phyloP scores from a whole-genome alignment of 2,797 vertebrate species.

The Falco peregrinus region DNA sequence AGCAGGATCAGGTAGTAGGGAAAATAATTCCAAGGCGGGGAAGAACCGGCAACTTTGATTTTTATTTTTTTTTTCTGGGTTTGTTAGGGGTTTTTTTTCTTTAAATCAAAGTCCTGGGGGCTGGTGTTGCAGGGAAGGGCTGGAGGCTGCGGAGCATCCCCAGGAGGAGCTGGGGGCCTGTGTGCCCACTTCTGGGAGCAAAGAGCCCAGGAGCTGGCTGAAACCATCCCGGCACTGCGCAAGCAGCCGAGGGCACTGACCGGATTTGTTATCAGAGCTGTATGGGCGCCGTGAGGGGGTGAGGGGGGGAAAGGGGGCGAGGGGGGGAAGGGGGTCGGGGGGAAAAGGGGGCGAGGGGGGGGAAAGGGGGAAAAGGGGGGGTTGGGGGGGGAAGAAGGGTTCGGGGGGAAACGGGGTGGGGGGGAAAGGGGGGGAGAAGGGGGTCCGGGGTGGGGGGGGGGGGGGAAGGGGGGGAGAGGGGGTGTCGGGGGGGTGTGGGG shows the following conservation, averaged over 20 bases:
- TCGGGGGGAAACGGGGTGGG: no score
- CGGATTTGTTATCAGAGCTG: not conserved
- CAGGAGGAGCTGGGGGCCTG: not conserved
- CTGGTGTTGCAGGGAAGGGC: not conserved
- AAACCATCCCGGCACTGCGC: not conserved
- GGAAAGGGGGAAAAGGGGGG: not conserved
- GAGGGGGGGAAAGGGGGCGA: no score
- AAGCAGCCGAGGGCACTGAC: not conserved
- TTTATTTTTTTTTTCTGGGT: no score
- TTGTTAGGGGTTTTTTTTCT: not conserved
- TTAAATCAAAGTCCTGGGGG: not conserved
- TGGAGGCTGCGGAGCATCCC: not conserved
- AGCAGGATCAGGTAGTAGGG: not conserved
- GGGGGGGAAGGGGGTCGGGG: accelerated
- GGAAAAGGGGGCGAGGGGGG: no score
- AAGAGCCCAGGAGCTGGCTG: not conserved
- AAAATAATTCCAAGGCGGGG: not conserved
- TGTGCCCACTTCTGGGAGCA: not conserved
- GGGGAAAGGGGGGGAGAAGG: no score
- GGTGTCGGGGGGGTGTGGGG: no score
- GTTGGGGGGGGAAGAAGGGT: not conserved
- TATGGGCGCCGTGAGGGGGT: not conserved
- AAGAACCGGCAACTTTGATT: not conserved
- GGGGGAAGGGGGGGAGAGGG: no score
- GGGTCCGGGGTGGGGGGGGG: no score